phyloP scores from a whole-genome alignment of 2,113 vertebrate genomes.

The Aramus guarauna region DNA sequence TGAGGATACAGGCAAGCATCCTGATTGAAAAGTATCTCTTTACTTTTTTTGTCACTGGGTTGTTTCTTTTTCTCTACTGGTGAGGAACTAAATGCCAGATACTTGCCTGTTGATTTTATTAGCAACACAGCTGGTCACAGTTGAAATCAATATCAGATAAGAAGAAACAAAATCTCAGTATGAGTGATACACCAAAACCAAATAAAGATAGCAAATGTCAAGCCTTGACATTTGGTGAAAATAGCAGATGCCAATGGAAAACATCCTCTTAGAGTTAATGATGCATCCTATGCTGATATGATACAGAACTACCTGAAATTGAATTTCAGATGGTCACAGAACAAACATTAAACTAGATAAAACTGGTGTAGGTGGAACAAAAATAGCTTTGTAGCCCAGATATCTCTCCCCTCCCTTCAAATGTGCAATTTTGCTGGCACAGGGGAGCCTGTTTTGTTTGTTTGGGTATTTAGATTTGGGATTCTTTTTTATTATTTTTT shows the following conservation, averaged over 20 bases:
- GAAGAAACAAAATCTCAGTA: slow-evolving; percentile 50
- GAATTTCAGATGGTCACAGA: slow-evolving; percentile 55
- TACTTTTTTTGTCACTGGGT: neutral
- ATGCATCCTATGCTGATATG: slow-evolving; percentile 32
- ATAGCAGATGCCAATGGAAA: slow-evolving; percentile 54
- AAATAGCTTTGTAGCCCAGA: neutral
- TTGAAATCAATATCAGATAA: slow-evolving; percentile 40
- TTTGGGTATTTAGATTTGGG: neutral
- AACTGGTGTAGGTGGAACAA: neutral
- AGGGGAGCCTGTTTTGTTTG: neutral
- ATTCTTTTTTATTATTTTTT: neutral
- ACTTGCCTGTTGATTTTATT: slow-evolving; percentile 53
- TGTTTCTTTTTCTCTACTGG: neutral
- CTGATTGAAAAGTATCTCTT: slow-evolving; percentile 19
- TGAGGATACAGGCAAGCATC: neutral
- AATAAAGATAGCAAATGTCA: slow-evolving; percentile 67
- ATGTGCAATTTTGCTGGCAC: neutral
- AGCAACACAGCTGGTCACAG: neutral
- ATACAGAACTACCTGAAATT: slow-evolving; percentile 57
- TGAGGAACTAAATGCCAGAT: slow-evolving; percentile 9
- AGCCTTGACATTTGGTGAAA: slow-evolving; percentile 64
- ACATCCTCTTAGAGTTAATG: slow-evolving; percentile 41
- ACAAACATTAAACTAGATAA: slow-evolving; percentile 15
- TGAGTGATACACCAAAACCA: slow-evolving; percentile 17
- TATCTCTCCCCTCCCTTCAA: neutral